A percentile compares a stretch with the other conserved stretches of the same genome.
Evolutionary conservation across 1,140 invertebrate genomes (phyloP).

Genomic region (Papilio xuthus): DNA sequence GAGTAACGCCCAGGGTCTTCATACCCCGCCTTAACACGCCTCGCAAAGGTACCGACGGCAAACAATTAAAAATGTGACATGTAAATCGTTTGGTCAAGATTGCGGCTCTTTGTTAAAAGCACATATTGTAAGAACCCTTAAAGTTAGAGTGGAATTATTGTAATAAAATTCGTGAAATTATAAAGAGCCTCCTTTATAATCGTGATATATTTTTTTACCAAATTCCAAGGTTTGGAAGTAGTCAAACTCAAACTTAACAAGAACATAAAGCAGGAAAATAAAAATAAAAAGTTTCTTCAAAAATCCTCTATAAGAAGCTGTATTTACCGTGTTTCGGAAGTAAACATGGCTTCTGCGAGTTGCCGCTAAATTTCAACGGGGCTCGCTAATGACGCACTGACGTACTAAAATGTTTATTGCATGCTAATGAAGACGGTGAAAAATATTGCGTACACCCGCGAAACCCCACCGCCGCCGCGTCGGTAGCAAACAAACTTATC

Average conservation of each 20-base stretch:
- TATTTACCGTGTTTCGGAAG: constrained; percentile 21
- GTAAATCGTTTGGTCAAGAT: constrained; percentile 66
- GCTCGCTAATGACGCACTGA: constrained; percentile 25
- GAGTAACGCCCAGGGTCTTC: constrained; percentile 54
- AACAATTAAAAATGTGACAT: constrained; percentile 47
- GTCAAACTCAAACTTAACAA: background rate
- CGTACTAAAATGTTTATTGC: constrained; percentile 27
- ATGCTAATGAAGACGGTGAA: constrained; percentile 38
- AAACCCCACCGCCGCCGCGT: constrained; percentile 30
- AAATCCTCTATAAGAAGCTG: constrained; percentile 13
- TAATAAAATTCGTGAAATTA: background rate
- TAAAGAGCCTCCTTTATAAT: background rate
- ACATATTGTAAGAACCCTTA: constrained; percentile 29
- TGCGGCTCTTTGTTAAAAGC: constrained; percentile 45
- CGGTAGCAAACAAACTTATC: constrained; percentile 39
- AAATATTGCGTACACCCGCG: constrained; percentile 45
- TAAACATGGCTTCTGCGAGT: constrained; percentile 23
- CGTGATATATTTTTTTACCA: background rate
- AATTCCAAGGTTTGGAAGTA: background rate
- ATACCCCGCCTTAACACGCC: constrained; percentile 64
- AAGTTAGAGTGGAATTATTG: constrained; percentile 4
- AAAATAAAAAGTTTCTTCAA: background rate
- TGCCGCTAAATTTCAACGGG: constrained; percentile 32
- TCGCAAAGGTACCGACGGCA: constrained; percentile 34
- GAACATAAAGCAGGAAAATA: background rate